A percentile compares a stretch with the other conserved stretches of the same genome.
These are phyloP conservation scores for Lophotis ruficrista DNA, from an alignment of 2,113 vertebrate species.

Conservation along the genomic window DNA sequence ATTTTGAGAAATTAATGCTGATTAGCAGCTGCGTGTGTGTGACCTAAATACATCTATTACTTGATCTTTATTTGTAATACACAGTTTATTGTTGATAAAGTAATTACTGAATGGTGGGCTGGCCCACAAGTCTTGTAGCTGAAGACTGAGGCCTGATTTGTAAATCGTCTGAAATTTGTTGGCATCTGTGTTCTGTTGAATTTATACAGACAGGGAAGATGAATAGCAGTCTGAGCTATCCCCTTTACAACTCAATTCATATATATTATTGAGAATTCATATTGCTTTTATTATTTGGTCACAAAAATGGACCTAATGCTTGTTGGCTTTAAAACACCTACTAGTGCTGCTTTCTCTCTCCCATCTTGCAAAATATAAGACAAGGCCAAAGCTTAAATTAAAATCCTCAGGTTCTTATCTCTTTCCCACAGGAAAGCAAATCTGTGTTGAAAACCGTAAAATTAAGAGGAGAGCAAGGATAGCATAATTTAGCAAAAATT, in stretches of 20 bases:
- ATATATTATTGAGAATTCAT: constrained; percentile 64
- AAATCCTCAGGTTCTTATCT: constrained; percentile 95
- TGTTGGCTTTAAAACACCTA: constrained; percentile 76
- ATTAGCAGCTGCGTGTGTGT: constrained; percentile 46
- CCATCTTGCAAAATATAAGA: constrained; percentile 84
- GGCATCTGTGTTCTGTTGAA: constrained; percentile 32
- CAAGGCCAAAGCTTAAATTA: constrained; percentile 87
- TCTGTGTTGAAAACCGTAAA: constrained; percentile 96
- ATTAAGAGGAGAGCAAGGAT: constrained; percentile 91
- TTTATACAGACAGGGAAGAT: background rate
- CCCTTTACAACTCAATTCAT: constrained; percentile 37
- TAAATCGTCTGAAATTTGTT: background rate
- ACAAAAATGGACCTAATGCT: constrained; percentile 75
- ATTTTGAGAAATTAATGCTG: constrained; percentile 59
- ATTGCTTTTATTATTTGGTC: constrained; percentile 74
- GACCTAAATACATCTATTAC: constrained; percentile 62
- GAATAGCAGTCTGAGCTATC: background rate
- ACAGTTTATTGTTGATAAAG: constrained; percentile 52
- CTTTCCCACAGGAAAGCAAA: constrained; percentile 94
- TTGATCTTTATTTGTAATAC: constrained; percentile 49
- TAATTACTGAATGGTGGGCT: background rate
- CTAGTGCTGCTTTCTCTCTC: constrained; percentile 68
- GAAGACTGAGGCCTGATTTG: background rate
- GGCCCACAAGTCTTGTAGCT: background rate
- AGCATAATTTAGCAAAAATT: constrained; percentile 89